Evolutionary conservation across 2,797 vertebrate genomes (phyloP), one percentile per base, ranked within the genome.

Genomic region (Arctocebus calabarensis): DNA sequence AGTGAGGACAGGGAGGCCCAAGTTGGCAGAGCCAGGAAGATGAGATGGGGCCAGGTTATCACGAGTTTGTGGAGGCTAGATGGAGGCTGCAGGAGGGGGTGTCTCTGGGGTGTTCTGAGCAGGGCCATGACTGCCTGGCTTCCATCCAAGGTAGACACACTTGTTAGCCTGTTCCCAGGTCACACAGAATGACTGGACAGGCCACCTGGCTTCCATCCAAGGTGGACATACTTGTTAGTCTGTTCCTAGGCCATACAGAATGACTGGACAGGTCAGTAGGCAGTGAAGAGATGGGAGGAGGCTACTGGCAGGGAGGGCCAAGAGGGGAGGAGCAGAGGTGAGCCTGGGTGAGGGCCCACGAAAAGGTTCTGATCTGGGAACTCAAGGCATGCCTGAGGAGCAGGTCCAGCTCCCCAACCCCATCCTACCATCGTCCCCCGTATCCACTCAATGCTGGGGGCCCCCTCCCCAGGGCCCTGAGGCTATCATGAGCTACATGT

Each of bases 341-440:
- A 29, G 57, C 34, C 81, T 64, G 9, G 1, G 59, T 32, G 43
- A 29, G 79, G 40, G 25, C 14, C 5, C 1, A 0, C 0, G 11
- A 45, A 52, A 71, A 71, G 43, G 78, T 48, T 34, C 32, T 37
- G 78, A 12, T 9, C 40, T 3, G 29, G 25, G 40, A 40, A 43
- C n/a, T 74, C 57, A 20, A 12, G 27, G 17, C 13, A 37, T 3
- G 29, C 14, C 29, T 0, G 4, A 27, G n/a, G 25, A 78, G 87
- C n/a, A 4, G n/a, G 52, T 25, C 22, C 29, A 19, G 57, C 29
- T 14, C n/a, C 22, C 4, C 22, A 29, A 52, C 25, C 29, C 29
- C 0, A 1, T 16, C 11, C 66, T 5, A 0, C 32, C 3, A 1
- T 7, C 5, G 13, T 5, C 59, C 14, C 4, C 14, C 4, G 1